phyloP scores from a whole-genome alignment of 2,113 vertebrate genomes.

The Coptodon bakossiorum region DNA sequence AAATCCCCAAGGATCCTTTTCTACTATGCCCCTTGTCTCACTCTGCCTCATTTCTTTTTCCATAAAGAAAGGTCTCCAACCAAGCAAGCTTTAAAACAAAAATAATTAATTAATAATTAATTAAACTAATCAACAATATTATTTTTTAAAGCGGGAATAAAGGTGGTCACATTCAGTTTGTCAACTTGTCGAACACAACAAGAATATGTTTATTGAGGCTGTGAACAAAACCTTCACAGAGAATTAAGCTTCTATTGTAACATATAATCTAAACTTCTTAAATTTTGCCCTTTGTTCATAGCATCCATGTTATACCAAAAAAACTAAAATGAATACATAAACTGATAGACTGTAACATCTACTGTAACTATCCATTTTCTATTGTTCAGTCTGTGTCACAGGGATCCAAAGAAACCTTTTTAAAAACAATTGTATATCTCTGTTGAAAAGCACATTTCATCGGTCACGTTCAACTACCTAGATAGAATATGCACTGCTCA shows the following conservation, averaged over 20 bases:
- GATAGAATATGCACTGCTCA: neutral
- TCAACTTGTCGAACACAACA: neutral
- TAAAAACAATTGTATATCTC: accelerated
- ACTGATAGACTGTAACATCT: neutral
- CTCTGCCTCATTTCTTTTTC: neutral
- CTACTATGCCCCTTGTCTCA: neutral
- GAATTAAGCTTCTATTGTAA: neutral
- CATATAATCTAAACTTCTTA: neutral
- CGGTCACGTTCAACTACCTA: accelerated
- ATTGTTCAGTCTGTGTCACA: neutral
- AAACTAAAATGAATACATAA: neutral
- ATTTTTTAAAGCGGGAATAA: neutral
- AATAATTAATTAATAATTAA: neutral
- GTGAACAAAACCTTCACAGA: neutral
- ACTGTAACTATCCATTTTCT: neutral
- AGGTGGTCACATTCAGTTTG: neutral
- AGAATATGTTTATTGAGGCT: neutral
- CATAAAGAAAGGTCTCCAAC: neutral
- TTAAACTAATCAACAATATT: neutral
- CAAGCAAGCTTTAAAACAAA: neutral
- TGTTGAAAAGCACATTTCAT: neutral
- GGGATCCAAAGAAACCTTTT: neutral
- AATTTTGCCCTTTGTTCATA: neutral
- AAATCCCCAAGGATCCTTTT: neutral
- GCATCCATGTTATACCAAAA: neutral